phyloP scores from a whole-genome alignment of 2,797 vertebrate species.

The Lacerta agilis region DNA sequence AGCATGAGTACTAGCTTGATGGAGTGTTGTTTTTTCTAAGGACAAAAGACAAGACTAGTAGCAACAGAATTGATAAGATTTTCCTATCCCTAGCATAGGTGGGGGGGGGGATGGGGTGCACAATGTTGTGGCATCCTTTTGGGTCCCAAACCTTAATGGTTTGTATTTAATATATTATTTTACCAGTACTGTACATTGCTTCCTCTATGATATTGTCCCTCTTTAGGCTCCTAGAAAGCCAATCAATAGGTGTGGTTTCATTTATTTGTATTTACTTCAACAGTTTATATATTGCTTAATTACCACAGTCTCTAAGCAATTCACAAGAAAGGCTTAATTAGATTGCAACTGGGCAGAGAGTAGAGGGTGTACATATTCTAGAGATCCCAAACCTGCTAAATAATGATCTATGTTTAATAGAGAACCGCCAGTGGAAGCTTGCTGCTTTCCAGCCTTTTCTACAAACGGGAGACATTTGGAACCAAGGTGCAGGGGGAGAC shows the following conservation, averaged over 20 bases:
- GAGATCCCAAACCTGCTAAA: neutral
- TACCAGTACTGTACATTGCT: neutral
- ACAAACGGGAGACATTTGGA: neutral
- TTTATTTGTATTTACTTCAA: no score
- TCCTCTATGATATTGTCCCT: neutral
- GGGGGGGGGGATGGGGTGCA: no score
- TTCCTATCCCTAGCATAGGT: neutral
- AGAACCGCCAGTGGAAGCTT: neutral
- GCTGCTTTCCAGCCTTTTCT: neutral
- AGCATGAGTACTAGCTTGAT: neutral
- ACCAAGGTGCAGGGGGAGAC: no score
- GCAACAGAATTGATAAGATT: neutral
- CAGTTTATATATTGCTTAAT: no score
- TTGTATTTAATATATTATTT: neutral
- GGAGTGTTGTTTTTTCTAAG: no score
- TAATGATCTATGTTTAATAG: neutral
- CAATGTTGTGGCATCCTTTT: neutral
- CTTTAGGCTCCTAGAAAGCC: neutral
- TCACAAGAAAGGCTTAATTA: no score
- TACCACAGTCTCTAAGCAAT: no score
- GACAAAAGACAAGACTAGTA: neutral
- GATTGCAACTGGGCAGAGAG: neutral
- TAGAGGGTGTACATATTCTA: neutral
- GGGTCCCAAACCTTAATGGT: no score
- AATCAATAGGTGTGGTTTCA: neutral